Evolutionary conservation across 1,140 invertebrate genomes (phyloP), one percentile per base, ranked within the genome.

Genomic region (Nasonia longicornis): DNA sequence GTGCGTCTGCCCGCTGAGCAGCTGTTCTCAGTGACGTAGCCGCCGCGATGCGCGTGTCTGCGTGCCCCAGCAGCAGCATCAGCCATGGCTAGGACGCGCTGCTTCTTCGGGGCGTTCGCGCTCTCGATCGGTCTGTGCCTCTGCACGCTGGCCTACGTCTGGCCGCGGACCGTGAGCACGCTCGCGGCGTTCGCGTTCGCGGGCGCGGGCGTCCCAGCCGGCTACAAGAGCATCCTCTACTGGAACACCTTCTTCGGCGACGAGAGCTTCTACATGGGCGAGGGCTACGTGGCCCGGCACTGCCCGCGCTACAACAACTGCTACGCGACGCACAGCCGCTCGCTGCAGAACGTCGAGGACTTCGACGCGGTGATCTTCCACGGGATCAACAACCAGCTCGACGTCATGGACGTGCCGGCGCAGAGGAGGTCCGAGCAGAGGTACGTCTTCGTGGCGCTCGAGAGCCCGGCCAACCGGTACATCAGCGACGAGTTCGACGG

Each of bases 331-430:
- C 73, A 81, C 58, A 69, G 82, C 26, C 80, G 85, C 8, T 52
- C 70, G 2, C 6, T 45, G 2, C 29, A 78, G 10, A 35, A 79
- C 20, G 29, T 85, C 38, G 76, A 80, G 1, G 81, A 85, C 0
- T 88, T 85, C 42, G 87, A 89, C 45, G 88, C 86, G 0, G 52
- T 89, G 8, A 22, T 89, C 0, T 88, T 88, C 45, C 88, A 89
- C 38, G 84, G 83, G 0, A 83, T 80, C 12, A 84, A 84, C 42
- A 52, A 14, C 35, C 85, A 88, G 22, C 58, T 89, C 0, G 14
- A 38, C 0, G 3, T 3, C 0, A 0, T 11, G 0, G 86, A 87
- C n/a, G 3, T 87, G 38, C 88, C 88, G 1, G 8, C 0, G 0
- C 71, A 11, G 1, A 79, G 87, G n/a, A 70, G 26, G 0, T 11